phyloP scores from a whole-genome alignment of 2,888 invertebrate genomes.

The Coenonympha glycerion region DNA sequence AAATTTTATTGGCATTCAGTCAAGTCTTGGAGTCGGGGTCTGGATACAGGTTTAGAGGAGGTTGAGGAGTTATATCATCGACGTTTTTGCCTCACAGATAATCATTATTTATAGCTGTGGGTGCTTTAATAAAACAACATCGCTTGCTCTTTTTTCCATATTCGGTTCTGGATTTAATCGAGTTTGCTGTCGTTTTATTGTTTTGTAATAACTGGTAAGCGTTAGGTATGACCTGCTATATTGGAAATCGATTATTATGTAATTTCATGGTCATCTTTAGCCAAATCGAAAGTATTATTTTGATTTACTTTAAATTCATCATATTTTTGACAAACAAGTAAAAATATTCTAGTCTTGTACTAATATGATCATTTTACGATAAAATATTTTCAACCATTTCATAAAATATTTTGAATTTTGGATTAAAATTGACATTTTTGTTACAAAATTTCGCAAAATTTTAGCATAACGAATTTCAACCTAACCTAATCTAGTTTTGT shows the following conservation, averaged over 20 bases:
- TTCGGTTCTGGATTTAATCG: conserved; percentile 6
- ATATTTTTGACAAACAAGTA: no score
- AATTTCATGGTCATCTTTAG: no score
- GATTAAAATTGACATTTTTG: no score
- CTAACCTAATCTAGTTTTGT: no score
- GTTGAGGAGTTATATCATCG: conserved; percentile 18
- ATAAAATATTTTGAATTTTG: no score
- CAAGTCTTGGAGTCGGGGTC: conserved; percentile 6
- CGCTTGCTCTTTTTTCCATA: conserved; percentile 6
- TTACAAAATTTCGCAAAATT: no score
- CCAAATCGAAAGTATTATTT: no score
- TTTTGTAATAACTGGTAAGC: not conserved
- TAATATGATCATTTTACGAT: no score
- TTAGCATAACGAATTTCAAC: no score
- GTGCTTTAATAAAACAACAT: conserved; percentile 1
- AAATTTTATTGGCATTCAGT: conserved; percentile 13
- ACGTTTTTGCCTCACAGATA: conserved; percentile 18
- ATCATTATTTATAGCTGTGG: conserved; percentile 23
- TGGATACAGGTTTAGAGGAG: conserved; percentile 16
- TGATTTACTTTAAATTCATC: no score
- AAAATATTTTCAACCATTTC: no score
- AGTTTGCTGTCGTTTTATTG: not conserved
- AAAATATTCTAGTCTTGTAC: no score
- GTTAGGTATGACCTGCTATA: not conserved
- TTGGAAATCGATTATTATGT: not conserved